A percentile compares a stretch with the other conserved stretches of the same genome.
Evolutionary conservation across 2,888 invertebrate genomes (phyloP).

Genomic region (Rhamnusium bicolor): DNA sequence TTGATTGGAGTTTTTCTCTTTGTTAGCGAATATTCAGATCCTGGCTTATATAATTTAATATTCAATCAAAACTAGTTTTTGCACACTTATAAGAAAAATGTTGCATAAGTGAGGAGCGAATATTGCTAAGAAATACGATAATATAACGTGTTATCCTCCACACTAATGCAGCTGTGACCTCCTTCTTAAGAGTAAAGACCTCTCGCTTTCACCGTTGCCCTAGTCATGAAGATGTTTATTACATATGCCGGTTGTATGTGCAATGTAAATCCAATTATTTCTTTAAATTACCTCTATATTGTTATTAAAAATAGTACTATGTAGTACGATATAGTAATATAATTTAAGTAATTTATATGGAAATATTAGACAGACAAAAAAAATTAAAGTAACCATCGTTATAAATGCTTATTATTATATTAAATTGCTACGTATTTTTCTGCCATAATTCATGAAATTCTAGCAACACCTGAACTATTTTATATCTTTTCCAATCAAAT

Average conservation of each 20-base stretch:
- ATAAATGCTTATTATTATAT: too few relatives aligned
- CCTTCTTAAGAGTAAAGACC: conserved; percentile 63
- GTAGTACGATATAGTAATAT: too few relatives aligned
- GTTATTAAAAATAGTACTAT: conserved; percentile 1
- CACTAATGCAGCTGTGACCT: conserved; percentile 58
- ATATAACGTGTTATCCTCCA: conserved; percentile 21
- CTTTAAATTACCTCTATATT: conserved; percentile 17
- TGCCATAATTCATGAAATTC: too few relatives aligned
- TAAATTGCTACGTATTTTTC: too few relatives aligned
- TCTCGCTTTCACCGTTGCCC: conserved; percentile 67
- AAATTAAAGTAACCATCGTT: too few relatives aligned
- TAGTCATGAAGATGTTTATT: conserved; percentile 54
- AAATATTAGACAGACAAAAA: too few relatives aligned
- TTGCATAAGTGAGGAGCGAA: conserved; percentile 6
- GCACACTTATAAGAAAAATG: not conserved
- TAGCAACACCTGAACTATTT: too few relatives aligned
- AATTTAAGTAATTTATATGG: not conserved
- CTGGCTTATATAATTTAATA: not conserved
- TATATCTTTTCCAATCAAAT: too few relatives aligned
- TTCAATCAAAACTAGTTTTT: conserved; percentile 6
- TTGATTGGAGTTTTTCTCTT: not conserved
- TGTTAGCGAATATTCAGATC: not conserved
- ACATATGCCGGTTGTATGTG: conserved; percentile 27
- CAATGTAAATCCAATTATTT: conserved; percentile 30
- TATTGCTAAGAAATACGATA: conserved; percentile 25